Conservation (phyloP, 2,797 vertebrate species). For the Phataginus tetradactyla region DNA sequence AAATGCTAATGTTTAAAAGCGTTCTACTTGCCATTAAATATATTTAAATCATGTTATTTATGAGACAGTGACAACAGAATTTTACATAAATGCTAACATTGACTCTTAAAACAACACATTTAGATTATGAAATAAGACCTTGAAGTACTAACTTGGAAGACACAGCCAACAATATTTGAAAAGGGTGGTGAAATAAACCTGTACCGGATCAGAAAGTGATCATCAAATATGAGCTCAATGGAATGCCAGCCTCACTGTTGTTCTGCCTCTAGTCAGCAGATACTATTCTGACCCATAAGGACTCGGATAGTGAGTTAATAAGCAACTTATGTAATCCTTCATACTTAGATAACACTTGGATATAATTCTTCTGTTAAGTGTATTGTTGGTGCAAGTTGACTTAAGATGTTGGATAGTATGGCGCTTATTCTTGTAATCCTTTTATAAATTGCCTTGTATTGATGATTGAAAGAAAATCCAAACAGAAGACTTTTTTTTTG, state of each 20-base stretch:
- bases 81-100: slow-evolving; percentile 35
- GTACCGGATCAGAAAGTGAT: background rate
- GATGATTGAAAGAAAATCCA: slow-evolving; percentile 3
- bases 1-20: slow-evolving; percentile 70
- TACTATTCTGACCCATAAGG: background rate
- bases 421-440: background rate
- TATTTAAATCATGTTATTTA: slow-evolving; percentile 73
- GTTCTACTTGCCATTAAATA: slow-evolving; percentile 62
- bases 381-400: background rate
- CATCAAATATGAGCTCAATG: background rate
- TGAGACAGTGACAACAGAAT: slow-evolving; percentile 22
- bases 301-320: background rate
- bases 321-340: background rate
- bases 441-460: background rate
- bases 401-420: background rate
- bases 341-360: background rate
- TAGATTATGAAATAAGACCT: slow-evolving; percentile 42
- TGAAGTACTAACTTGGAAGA: slow-evolving; percentile 14
- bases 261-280: background rate
- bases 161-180: background rate
- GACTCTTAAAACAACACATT: slow-evolving; percentile 34
- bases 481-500: background rate
- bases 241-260: background rate
- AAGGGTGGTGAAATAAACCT: background rate
- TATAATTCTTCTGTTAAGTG: background rate